Percentiles rank a stretch among this genome's conserved stretches.
Conservation (phyloP, 2,113 vertebrate species). For the Neoarius graeffei region DNA sequence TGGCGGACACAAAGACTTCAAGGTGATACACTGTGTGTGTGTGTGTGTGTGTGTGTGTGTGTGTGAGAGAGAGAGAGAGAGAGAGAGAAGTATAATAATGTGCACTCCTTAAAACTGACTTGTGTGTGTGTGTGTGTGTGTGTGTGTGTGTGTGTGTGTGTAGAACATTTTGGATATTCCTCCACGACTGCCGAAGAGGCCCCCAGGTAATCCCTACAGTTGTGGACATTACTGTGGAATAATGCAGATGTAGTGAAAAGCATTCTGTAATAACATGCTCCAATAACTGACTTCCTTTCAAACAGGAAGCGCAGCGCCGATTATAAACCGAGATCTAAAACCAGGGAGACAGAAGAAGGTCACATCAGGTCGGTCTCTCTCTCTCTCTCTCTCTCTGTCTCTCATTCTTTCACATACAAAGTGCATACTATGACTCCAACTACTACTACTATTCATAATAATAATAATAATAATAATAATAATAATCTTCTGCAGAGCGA, state of each 20-base stretch:
- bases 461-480: not conserved
- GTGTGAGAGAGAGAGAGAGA: not conserved
- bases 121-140: constrained; percentile 1
- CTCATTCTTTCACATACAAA: not conserved
- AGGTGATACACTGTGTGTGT: not conserved
- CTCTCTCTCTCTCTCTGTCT: not conserved
- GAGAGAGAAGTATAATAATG: not conserved
- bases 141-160: constrained; percentile 11
- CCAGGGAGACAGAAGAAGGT: constrained; percentile 57
- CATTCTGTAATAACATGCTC: not conserved
- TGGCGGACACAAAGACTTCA: not conserved
- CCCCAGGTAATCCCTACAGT: constrained; percentile 22
- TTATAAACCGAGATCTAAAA: constrained; percentile 64
- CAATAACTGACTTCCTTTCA: constrained; percentile 6
- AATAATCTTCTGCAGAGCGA: constrained; percentile 51
- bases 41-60: constrained; percentile 5
- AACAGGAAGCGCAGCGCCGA: constrained; percentile 53
- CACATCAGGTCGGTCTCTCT: constrained; percentile 48
- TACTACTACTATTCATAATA: too few species aligned
- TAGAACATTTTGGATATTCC: constrained; percentile 50
- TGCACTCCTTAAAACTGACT: not conserved
- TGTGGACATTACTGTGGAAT: not conserved
- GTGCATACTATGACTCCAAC: not conserved
- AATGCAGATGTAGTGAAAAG: not conserved
- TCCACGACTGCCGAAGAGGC: constrained; percentile 51